A percentile compares a stretch with the other conserved stretches of the same genome.
These are phyloP conservation scores for Notiomystis cincta DNA, from an alignment of 2,113 vertebrate genomes.

Conservation along the genomic window DNA sequence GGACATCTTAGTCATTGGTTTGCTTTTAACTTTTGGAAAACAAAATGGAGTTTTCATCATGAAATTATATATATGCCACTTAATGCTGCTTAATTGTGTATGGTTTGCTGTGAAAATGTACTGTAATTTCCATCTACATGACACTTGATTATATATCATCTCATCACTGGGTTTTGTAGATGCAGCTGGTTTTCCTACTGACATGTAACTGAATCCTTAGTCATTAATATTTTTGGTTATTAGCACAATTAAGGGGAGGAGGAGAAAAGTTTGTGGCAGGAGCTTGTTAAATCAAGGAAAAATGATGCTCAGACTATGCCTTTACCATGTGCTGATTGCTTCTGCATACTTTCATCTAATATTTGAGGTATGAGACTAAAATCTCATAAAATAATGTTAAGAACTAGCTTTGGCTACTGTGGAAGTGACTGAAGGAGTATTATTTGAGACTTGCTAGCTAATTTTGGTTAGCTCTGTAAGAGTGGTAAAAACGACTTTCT, in stretches of 20 bases:
- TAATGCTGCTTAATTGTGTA: background rate
- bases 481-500: background rate
- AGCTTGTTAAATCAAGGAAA: background rate
- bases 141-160: background rate
- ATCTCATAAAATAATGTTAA: background rate
- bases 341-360: fast-evolving
- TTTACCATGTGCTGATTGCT: background rate
- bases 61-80: background rate
- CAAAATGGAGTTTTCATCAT: background rate
- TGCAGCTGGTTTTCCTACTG: background rate
- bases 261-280: background rate
- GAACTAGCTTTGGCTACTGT: background rate
- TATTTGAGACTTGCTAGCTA: background rate
- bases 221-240: background rate
- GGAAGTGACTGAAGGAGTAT: background rate
- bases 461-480: background rate
- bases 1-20: background rate
- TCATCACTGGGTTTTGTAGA: background rate
- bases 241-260: background rate
- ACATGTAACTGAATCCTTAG: background rate
- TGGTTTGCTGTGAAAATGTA: background rate
- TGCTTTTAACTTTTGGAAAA: background rate
- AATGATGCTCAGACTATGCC: background rate
- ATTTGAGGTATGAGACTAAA: background rate
- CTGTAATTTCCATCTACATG: background rate